Evolutionary conservation across 2,797 vertebrate genomes (phyloP).

Genomic region (Silurus lanzhouensis): DNA sequence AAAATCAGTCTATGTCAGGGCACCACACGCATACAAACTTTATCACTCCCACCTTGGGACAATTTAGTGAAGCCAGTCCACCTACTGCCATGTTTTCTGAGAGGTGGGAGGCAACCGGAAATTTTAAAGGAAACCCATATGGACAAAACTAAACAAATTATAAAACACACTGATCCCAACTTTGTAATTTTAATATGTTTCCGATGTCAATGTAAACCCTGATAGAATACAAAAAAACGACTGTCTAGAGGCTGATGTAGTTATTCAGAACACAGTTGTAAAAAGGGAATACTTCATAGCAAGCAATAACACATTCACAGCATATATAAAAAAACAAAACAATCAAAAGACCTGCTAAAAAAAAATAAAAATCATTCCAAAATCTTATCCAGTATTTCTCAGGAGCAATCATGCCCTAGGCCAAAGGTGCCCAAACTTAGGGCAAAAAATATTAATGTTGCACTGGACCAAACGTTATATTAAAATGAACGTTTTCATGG

Average conservation of each 20-base stretch:
- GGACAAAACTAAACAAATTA: background rate
- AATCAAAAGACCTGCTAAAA: background rate
- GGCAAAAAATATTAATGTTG: too few relatives aligned
- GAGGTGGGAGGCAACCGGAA: background rate
- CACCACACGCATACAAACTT: background rate
- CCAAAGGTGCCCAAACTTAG: too few relatives aligned
- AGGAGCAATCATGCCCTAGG: too few relatives aligned
- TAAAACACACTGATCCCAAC: background rate
- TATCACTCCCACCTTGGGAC: background rate
- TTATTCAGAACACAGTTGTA: background rate
- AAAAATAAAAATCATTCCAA: background rate
- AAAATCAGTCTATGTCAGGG: background rate
- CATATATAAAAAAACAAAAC: background rate
- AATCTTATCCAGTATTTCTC: background rate
- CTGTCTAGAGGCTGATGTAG: background rate
- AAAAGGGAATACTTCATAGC: background rate
- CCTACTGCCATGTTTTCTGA: background rate
- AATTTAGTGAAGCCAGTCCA: background rate
- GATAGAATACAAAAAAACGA: background rate
- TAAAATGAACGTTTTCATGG: too few relatives aligned
- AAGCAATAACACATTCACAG: background rate
- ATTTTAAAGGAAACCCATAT: background rate
- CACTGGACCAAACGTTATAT: too few relatives aligned
- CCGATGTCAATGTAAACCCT: background rate
- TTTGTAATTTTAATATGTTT: background rate